Evolutionary conservation across 2,797 vertebrate genomes (phyloP), one percentile per base, ranked within the genome.

Genomic region (Botia kubotai): DNA sequence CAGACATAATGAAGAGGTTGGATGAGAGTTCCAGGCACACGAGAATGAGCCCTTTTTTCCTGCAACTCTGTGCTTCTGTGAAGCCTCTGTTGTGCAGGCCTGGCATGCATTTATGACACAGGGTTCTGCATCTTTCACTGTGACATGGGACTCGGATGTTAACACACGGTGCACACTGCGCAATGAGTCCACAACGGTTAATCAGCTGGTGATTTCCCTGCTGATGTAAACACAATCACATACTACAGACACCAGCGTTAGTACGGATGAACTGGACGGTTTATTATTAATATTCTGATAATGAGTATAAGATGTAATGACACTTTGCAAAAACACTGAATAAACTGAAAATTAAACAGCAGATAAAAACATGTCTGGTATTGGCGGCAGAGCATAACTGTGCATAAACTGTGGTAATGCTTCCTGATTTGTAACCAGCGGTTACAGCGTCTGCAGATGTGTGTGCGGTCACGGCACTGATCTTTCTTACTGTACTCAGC

Each of bases 21-120:
- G 68, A 80, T 67, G 69, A 81, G 80, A 78, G 66, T 69, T 81
- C 78, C 53, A 79, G 72, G 46, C 82, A 79, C 72, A 52, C 75
- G 75, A 87, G 82, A 88, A 87, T 84, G 85, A 74, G 17, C 29
- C 85, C 85, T 86, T 88, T 88, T 84, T 87, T 87, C 84, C 72
- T 60, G 70, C 67, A 67, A 43, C 77, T 72, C 80, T 48, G 82
- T 55, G 82, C 82, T 79, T 85, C 79, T 85, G 79, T 85, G 63
- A 83, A 85, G 78, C 82, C 78, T 85, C 85, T 80, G 84, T 87
- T 86, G 73, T 77, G 72, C 73, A 12, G 21, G 39, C 39, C 39
- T 43, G 39, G 39, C 39, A 10, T 46, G 43, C 10, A 46, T 46
- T 10, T 46, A 11, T 46, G 43, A 46, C 10, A 8, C 43, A 46